Conservation (phyloP, 2,113 vertebrate genomes). For the Oreochromis niloticus region DNA sequence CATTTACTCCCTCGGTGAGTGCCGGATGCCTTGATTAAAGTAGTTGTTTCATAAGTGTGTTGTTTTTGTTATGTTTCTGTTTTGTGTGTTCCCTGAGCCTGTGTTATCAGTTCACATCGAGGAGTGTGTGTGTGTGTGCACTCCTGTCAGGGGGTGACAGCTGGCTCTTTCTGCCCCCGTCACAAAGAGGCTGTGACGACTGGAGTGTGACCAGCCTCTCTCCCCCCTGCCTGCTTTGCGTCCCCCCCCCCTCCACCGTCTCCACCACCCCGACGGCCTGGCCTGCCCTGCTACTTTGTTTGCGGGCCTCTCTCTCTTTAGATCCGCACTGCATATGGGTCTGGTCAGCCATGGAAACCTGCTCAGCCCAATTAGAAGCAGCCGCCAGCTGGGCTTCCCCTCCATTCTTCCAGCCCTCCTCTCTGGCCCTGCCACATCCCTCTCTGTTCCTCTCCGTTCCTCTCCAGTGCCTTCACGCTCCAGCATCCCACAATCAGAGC, state of each 20-base stretch:
- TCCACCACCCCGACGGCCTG: background rate
- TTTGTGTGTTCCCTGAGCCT: slow-evolving; percentile 21
- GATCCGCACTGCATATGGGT: slow-evolving; percentile 60
- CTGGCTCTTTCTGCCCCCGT: slow-evolving; percentile 61
- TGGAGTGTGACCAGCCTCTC: slow-evolving; percentile 66
- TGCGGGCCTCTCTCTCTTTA: slow-evolving; percentile 32
- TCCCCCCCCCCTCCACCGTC: background rate
- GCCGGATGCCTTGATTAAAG: slow-evolving; percentile 37
- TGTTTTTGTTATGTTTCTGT: slow-evolving; percentile 28
- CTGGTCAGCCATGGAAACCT: slow-evolving; percentile 69
- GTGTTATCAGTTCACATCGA: slow-evolving; percentile 19
- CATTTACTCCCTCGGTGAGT: background rate
- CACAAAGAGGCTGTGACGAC: slow-evolving; percentile 59
- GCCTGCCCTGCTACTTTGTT: slow-evolving; percentile 47
- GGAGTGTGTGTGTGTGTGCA: background rate
- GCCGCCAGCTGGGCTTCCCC: slow-evolving; percentile 67
- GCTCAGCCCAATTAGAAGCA: slow-evolving; percentile 71
- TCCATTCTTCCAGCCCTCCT: slow-evolving; percentile 33
- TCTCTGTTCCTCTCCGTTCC: slow-evolving; percentile 41
- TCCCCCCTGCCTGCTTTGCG: slow-evolving; percentile 13
- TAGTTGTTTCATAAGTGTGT: slow-evolving; percentile 23
- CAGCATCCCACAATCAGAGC: slow-evolving; percentile 54
- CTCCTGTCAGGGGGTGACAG: slow-evolving; percentile 66
- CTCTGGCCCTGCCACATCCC: slow-evolving; percentile 21
- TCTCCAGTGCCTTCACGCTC: slow-evolving; percentile 43